Conservation (phyloP, 2,113 vertebrate genomes). For the Psittacara wagleri region DNA sequence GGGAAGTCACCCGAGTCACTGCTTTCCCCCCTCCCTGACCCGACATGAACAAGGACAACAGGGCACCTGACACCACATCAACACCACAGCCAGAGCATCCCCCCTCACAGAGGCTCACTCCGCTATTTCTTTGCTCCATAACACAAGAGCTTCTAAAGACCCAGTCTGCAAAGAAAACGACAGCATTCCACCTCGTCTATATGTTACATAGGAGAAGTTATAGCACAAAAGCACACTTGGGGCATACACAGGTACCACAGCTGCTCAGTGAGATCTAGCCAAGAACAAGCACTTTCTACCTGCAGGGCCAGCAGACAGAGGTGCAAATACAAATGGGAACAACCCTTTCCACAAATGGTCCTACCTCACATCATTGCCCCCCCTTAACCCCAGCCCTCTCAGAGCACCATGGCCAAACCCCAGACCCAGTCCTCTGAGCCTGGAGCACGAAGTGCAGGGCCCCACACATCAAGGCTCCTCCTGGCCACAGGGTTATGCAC, state of each 20-base stretch:
- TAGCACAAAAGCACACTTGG: not conserved
- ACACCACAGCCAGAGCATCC: not conserved
- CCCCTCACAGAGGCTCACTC: not conserved
- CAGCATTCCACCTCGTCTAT: not conserved
- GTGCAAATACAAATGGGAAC: not conserved
- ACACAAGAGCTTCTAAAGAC: not conserved
- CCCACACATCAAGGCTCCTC: not conserved
- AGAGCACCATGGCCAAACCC: not conserved
- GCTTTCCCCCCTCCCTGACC: not conserved
- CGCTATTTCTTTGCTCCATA: not conserved
- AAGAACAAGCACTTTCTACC: not conserved
- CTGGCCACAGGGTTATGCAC: not conserved
- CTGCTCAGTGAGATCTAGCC: not conserved
- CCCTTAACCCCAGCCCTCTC: not conserved
- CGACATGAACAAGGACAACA: accelerated
- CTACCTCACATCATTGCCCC: not conserved
- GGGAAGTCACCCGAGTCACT: not conserved
- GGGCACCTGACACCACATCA: not conserved
- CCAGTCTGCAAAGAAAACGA: not conserved
- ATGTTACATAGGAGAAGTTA: not conserved
- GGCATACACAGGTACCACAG: not conserved
- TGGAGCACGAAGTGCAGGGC: not conserved
- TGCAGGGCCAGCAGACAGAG: not conserved
- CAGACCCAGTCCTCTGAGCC: not conserved
- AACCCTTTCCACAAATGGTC: not conserved